Evolutionary conservation across 2,888 invertebrate species (phyloP).

Genomic region (Parthenolecanium corni): DNA sequence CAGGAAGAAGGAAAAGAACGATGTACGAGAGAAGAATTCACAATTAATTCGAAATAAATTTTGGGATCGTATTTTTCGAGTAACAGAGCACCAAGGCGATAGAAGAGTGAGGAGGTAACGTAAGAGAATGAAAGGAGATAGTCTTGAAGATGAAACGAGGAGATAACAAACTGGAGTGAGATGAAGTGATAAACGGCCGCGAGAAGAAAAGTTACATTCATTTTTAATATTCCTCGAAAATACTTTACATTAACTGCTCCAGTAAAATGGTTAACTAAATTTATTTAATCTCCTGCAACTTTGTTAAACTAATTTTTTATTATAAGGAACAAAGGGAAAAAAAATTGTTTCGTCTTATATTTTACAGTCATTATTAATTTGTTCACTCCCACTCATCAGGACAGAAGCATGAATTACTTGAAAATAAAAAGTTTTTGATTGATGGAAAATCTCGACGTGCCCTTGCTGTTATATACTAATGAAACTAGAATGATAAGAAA

Average conservation of each 20-base stretch:
- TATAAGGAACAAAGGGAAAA: conserved; percentile 10
- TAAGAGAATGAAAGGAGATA: no score
- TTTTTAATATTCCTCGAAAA: conserved; percentile 3
- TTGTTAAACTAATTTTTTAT: conserved; percentile 15
- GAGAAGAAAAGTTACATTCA: background rate
- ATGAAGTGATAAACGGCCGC: background rate
- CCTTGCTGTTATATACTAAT: no score
- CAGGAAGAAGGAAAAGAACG: no score
- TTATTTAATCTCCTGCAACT: conserved; percentile 17
- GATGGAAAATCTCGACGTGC: no score
- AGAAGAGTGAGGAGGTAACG: no score
- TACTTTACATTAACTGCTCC: conserved; percentile 3
- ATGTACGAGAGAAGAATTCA: no score
- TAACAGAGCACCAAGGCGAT: no score
- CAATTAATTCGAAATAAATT: no score
- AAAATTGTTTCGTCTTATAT: background rate
- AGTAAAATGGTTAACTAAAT: conserved; percentile 9
- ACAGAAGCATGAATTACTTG: background rate
- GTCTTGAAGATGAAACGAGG: background rate
- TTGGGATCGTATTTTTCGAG: no score
- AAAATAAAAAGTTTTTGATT: background rate
- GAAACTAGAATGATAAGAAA: no score
- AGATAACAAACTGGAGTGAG: background rate
- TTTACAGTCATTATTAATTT: no score
- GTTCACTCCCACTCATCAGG: conserved; percentile 7